These are phyloP conservation scores for Vidua macroura DNA, from an alignment of 2,113 vertebrate species.

Conservation along the genomic window DNA sequence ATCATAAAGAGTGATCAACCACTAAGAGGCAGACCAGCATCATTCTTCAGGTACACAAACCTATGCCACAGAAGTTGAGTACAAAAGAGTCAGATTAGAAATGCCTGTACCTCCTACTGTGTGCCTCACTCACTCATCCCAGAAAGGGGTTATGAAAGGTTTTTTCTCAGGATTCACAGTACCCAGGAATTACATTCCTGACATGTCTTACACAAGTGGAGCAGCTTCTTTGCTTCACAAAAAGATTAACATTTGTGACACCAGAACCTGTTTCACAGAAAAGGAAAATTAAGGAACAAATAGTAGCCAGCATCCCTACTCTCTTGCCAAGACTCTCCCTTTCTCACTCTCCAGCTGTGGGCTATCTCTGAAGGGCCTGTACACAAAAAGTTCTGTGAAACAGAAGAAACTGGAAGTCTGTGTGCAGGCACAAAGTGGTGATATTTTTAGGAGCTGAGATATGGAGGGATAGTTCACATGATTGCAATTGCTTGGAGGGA, in stretches of 20 bases:
- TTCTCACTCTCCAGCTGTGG: background rate
- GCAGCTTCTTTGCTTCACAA: background rate
- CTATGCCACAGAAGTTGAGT: background rate
- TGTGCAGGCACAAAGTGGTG: background rate
- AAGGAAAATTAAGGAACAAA: background rate
- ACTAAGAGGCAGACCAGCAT: background rate
- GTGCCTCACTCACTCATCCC: fast-evolving
- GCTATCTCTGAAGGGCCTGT: background rate
- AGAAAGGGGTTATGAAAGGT: background rate
- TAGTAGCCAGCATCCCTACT: background rate
- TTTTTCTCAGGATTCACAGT: background rate
- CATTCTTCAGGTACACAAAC: background rate
- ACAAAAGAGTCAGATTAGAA: background rate
- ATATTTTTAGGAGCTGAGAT: background rate
- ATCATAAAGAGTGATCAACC: background rate
- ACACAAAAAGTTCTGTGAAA: background rate
- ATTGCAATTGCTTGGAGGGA: background rate
- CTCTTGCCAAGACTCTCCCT: background rate
- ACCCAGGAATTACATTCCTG: background rate
- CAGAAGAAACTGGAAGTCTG: background rate
- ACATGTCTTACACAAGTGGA: background rate
- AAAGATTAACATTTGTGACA: background rate
- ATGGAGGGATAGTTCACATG: background rate
- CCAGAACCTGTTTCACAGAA: background rate
- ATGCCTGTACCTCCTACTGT: background rate